Conservation (phyloP, 1,140 invertebrate species). For the Cydia amplana region DNA sequence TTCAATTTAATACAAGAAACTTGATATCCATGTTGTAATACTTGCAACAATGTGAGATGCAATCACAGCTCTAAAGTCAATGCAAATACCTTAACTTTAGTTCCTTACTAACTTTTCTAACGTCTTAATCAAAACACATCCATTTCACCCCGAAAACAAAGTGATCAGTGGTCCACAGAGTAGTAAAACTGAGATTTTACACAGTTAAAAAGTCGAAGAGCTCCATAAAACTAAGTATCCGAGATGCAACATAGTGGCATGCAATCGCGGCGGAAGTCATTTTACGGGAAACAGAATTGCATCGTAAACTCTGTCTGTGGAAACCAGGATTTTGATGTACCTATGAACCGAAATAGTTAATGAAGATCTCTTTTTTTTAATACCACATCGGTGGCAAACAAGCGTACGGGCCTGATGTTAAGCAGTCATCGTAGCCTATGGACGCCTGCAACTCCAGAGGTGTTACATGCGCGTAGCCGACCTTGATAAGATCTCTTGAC, state of each 20-base stretch:
- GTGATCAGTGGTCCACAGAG: neutral
- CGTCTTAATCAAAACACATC: neutral
- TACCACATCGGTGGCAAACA: too few relatives aligned
- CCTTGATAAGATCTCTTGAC: too few relatives aligned
- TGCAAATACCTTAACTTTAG: too few relatives aligned
- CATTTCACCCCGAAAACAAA: neutral
- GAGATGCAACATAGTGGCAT: conserved; percentile 10
- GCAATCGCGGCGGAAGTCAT: neutral
- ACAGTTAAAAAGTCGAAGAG: neutral
- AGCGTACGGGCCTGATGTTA: too few relatives aligned
- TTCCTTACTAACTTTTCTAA: too few relatives aligned
- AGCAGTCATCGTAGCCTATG: too few relatives aligned
- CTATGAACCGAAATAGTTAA: neutral
- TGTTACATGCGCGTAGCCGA: too few relatives aligned
- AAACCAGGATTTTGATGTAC: neutral
- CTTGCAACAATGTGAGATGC: neutral
- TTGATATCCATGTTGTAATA: neutral
- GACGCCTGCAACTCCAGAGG: too few relatives aligned
- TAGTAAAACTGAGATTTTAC: neutral
- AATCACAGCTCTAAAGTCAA: neutral
- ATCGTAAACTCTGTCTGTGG: conserved; percentile 13
- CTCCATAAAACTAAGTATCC: conserved; percentile 6
- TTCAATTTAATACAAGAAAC: neutral
- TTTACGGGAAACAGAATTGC: neutral
- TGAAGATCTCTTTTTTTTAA: too few relatives aligned